Conservation (phyloP, 1,140 invertebrate genomes). For the Calephelis virginiensis region DNA sequence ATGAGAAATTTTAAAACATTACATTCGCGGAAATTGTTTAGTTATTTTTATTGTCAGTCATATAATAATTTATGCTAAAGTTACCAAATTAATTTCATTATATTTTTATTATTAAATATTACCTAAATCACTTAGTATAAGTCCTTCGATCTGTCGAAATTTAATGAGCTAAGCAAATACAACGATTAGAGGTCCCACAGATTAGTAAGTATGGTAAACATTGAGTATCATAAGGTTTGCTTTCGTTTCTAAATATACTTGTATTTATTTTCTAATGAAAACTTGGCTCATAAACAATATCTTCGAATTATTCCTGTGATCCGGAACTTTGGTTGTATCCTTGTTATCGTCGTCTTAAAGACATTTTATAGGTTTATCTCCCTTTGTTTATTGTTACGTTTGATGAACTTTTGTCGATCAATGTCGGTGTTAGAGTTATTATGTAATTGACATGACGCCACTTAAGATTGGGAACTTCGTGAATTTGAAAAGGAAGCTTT, state of each 20-base stretch:
- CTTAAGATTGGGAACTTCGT: neutral
- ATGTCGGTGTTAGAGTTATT: slow-evolving; percentile 31
- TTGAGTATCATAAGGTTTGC: slow-evolving; percentile 30
- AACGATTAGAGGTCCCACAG: slow-evolving; percentile 60
- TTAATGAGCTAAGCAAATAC: slow-evolving; percentile 68
- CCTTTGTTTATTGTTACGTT: slow-evolving; percentile 41
- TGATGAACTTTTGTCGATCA: slow-evolving; percentile 26
- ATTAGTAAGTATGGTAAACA: slow-evolving; percentile 39
- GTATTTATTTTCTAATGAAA: slow-evolving; percentile 27
- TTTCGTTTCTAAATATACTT: slow-evolving; percentile 21
- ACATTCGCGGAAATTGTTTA: slow-evolving; percentile 6
- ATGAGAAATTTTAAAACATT: slow-evolving; percentile 24
- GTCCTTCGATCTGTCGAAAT: slow-evolving; percentile 43
- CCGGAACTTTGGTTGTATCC: slow-evolving; percentile 49
- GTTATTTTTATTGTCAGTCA: neutral
- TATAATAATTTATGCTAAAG: too few species aligned
- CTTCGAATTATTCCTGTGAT: slow-evolving; percentile 52
- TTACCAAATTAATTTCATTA: too few species aligned
- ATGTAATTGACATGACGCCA: slow-evolving; percentile 18
- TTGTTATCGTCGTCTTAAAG: slow-evolving; percentile 54
- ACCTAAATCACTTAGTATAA: slow-evolving; percentile 29
- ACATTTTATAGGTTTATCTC: slow-evolving; percentile 42
- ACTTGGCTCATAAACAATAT: slow-evolving; percentile 38
- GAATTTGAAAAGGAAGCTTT: neutral
- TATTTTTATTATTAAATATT: too few species aligned